Evolutionary conservation across 2,797 vertebrate species (phyloP), one percentile per base, ranked within the genome.

Genomic region (Cyprinodon diabolis): DNA sequence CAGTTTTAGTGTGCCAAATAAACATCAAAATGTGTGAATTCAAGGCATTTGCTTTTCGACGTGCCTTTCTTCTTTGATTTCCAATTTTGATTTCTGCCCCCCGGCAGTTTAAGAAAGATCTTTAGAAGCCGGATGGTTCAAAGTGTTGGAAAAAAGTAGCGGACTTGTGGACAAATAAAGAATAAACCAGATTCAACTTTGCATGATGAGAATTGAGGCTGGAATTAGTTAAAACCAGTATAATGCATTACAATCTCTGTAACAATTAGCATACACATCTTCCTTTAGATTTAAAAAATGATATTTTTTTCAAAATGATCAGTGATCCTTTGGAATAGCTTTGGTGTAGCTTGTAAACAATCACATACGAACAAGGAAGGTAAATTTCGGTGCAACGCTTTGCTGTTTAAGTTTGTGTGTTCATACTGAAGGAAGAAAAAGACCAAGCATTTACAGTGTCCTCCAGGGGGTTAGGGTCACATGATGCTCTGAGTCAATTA

Each of bases 401-500:
- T 37, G 30, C 52, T 35, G 49, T 55, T 58, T 69, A 23, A 57
- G 49, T 51, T 15, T 57, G 60, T 10, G 30, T 6, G 23, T 40
- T 13, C 49, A 35, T 47, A 45, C 48, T 21, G n/a, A 37, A 56
- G 56, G n/a, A 0, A 43, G 11, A 66, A 45, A 66, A 19, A 83
- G 65, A 72, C 66, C 71, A 68, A 86, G 80, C 86, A 82, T 93
- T 95, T 95, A 95, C 94, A 95, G 95, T 95, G 91, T 80, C 76
- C 81, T 89, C 87, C 78, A 85, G 86, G 87, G 91, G 91, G 93
- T 91, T 90, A 90, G 90, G 92, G 93, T 94, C 91, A 90, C 73
- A 86, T 60, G 12, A 82, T 87, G 89, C 90, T 89, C 81, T 88
- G 76, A 90, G 87, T 90, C 90, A 95, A 94, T 93, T 94, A 93